These are phyloP conservation scores for Emydoidea blandingii DNA, from an alignment of 2,797 vertebrate species.

Conservation along the genomic window DNA sequence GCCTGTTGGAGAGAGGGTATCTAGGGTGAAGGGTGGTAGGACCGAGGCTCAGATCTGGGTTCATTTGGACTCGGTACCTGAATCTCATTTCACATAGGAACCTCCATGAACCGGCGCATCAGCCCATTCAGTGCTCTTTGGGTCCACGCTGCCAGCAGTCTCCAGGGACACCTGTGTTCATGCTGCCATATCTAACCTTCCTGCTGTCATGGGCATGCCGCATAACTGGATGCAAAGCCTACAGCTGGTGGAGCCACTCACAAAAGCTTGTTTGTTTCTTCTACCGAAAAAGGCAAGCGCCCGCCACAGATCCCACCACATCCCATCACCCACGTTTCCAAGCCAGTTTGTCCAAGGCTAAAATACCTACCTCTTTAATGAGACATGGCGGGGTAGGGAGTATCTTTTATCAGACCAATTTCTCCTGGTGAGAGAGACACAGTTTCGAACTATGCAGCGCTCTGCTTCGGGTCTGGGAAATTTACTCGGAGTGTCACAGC, in stretches of 20 bases:
- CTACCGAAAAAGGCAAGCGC: not conserved
- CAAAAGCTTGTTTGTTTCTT: not conserved
- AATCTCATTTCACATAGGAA: not conserved
- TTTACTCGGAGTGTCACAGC: too few relatives aligned
- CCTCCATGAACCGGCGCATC: not conserved
- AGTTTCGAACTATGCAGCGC: too few relatives aligned
- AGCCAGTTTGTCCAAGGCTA: not conserved
- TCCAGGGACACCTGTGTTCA: not conserved
- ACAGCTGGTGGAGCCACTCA: not conserved
- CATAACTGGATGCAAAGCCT: too few relatives aligned
- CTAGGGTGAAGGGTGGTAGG: not conserved
- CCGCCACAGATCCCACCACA: not conserved
- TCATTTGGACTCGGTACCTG: not conserved
- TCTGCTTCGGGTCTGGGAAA: not conserved
- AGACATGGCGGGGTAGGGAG: not conserved
- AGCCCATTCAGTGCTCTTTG: not conserved
- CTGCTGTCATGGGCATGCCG: not conserved
- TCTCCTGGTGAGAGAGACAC: not conserved
- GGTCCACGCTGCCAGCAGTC: not conserved
- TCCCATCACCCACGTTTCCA: not conserved
- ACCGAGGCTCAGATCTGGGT: not conserved
- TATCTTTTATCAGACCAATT: not conserved
- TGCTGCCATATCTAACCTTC: not conserved
- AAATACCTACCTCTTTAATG: not conserved
- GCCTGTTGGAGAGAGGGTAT: not conserved